Evolutionary conservation across 2,113 vertebrate species (phyloP).

Genomic region (Thryonomys swinderianus): DNA sequence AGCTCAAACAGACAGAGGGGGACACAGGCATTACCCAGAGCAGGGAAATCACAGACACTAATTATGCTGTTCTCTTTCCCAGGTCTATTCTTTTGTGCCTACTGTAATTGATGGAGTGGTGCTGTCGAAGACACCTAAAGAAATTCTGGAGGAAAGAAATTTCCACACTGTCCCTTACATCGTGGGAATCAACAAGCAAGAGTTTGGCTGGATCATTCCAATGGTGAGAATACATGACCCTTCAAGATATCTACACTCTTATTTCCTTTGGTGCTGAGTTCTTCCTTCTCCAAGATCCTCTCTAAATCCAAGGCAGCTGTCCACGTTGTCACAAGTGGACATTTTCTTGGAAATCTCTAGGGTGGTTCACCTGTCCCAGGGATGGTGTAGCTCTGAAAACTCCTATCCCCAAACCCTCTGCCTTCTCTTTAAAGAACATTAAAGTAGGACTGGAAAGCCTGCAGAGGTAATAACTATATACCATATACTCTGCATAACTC

Average conservation of each 20-base stretch:
- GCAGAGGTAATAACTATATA: fast-evolving
- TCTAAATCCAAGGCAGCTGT: neutral
- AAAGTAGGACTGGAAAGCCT: neutral
- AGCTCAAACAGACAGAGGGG: no score
- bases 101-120: slow-evolving; percentile 43
- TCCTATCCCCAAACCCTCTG: neutral
- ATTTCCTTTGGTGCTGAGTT: neutral
- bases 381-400: fast-evolving
- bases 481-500: no score
- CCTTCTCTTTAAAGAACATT: neutral
- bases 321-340: fast-evolving
- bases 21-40: fast-evolving
- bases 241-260: fast-evolving
- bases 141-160: slow-evolving; percentile 63
- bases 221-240: neutral
- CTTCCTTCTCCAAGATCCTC: neutral
- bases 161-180: slow-evolving; percentile 53
- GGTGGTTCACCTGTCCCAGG: neutral
- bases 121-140: slow-evolving; percentile 48
- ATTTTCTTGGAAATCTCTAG: neutral
- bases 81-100: neutral
- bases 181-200: slow-evolving; percentile 53
- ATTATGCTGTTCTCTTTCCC: neutral
- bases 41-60: neutral
- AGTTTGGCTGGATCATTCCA: slow-evolving; percentile 72